phyloP scores from a whole-genome alignment of 2,888 invertebrate species.

The Zhengitettix transpicula region DNA sequence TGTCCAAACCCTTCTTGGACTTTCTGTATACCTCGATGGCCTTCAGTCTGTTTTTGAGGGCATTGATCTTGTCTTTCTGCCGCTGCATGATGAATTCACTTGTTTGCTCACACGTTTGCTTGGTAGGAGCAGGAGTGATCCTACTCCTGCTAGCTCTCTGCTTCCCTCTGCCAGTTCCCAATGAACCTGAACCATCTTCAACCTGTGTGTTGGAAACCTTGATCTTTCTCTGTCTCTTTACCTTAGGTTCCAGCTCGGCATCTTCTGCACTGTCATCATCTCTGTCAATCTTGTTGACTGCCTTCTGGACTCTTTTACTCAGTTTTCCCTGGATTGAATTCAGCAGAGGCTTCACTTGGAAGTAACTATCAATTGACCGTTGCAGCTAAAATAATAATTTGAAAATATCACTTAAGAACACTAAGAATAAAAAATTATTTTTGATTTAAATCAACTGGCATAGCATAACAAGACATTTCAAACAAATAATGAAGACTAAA shows the following conservation, averaged over 20 bases:
- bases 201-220: slow-evolving; percentile 1
- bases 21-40: slow-evolving; percentile 59
- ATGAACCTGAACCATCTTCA: slow-evolving; percentile 1
- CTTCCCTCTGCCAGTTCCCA: slow-evolving; percentile 1
- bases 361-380: slow-evolving; percentile 53
- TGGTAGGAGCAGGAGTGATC: background rate
- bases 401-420: background rate
- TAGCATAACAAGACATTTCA: background rate
- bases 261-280: slow-evolving; percentile 12
- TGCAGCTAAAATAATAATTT: slow-evolving; percentile 34
- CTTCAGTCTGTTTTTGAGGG: slow-evolving; percentile 50
- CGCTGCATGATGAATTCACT: slow-evolving; percentile 56
- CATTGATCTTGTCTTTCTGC: slow-evolving; percentile 43
- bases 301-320: slow-evolving; percentile 68
- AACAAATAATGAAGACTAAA: background rate
- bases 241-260: slow-evolving; percentile 7
- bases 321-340: slow-evolving; percentile 41
- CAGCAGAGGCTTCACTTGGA: slow-evolving; percentile 41
- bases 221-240: background rate
- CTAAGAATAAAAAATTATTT: background rate
- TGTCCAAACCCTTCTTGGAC: slow-evolving; percentile 44
- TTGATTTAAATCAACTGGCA: background rate
- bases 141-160: background rate
- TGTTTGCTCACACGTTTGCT: slow-evolving; percentile 23
- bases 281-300: slow-evolving; percentile 48